Conservation (phyloP, 2,888 invertebrate genomes). For the Noctua fimbriata region DNA sequence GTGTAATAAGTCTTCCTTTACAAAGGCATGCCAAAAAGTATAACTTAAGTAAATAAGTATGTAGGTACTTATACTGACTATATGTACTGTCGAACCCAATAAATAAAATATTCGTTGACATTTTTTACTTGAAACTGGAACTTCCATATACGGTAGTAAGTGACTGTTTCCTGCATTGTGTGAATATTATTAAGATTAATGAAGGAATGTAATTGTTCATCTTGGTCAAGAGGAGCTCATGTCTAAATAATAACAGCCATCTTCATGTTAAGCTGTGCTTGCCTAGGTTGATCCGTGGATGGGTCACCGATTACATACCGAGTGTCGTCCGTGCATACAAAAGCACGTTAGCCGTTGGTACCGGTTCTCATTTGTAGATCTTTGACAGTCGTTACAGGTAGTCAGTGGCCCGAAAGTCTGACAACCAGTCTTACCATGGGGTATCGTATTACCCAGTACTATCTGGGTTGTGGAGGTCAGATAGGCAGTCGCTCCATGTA, state of each 20-base stretch:
- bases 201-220: not conserved
- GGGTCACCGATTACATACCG: not conserved
- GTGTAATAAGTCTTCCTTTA: conserved; percentile 27
- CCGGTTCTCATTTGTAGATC: not conserved
- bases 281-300: not conserved
- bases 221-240: not conserved
- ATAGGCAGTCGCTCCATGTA: not conserved
- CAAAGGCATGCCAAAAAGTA: conserved; percentile 44
- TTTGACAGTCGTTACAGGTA: not conserved
- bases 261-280: not conserved
- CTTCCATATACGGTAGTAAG: conserved; percentile 13
- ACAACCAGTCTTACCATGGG: not conserved
- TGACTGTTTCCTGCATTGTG: conserved; percentile 25
- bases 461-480: not conserved
- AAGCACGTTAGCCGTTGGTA: not conserved
- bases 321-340: not conserved
- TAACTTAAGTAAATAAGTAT: not conserved
- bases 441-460: not conserved
- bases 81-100: not conserved
- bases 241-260: not conserved
- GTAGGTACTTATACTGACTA: not conserved
- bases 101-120: conserved; percentile 15
- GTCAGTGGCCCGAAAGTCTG: not conserved
- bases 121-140: conserved; percentile 42
- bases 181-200: conserved; percentile 11